Evolutionary conservation across 2,797 vertebrate genomes (phyloP), one percentile per base, ranked within the genome.

Genomic region (Microctenopoma steveboyesi): DNA sequence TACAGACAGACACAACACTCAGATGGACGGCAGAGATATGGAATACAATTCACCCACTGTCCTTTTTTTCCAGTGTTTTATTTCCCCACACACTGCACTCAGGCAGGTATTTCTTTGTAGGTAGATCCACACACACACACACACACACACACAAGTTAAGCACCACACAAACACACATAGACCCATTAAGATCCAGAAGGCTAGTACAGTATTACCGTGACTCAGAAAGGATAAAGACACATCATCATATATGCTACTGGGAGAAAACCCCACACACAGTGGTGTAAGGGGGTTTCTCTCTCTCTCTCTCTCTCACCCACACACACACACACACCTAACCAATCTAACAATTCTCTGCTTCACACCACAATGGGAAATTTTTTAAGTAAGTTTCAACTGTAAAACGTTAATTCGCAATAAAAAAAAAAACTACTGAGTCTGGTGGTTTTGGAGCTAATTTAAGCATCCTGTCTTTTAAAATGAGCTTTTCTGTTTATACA

Each of bases 131-230:
- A 55, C 50, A 60, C 58, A 51, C 11, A 60, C 8, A 30, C 30
- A 62, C 30, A 59, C 15, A 55, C 50, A 56, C 59, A 52, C 12
- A 61, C 13, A 33, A 9, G 56, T 47, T 66, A 33, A 6, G 30
- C 5, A 0, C 35, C 33, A 53, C 14, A 12, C 33, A 33, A 46
- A 54, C 50, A 58, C 16, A 53, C 51, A 45, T 68, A 75, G 70
- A 71, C 72, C 86, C 84, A 72, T 86, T 74, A 78, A 86, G 78
- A 77, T 77, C 79, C 84, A 66, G 47, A 78, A 84, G 86, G 83
- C 77, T 86, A 90, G 89, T 88, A 88, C 85, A 90, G 85, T 74
- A 91, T 92, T 92, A 91, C 91, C 90, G 82, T 62, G 76, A 85
- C 78, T 55, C 81, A 74, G 68, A 80, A 70, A 70, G 83, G 82